Base-by-base conservation (phyloP, 2,113 vertebrate species). In the Burhinus bistriatus region DNA sequence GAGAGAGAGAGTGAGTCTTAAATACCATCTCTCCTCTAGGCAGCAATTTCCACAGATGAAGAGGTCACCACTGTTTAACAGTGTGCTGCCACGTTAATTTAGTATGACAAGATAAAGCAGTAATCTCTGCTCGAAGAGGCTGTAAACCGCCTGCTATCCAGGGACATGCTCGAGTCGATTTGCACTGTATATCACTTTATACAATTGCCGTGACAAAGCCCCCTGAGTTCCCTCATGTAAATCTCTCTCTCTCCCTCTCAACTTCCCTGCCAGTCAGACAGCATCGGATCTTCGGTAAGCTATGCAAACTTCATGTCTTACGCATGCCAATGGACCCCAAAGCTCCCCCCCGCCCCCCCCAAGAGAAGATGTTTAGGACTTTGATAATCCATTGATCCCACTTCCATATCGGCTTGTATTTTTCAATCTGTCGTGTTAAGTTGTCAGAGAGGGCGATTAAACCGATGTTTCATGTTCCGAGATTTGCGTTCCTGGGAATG, bases 21-120 rank as follows among this genome's bases (percentile, higher is more conserved):
- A 98, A 98, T 97, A 97, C 91, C 95, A 96, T 96, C 96, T 96
- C 97, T 98, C 96, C 98, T 97, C 97, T 83, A 97, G 97, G 97
- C 98, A 97, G 98, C 98, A 78, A 97, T 98, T 98, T 98, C 98
- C 98, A 97, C 98, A 98, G 98, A 99, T 99, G 99, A 99, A 99
- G 99, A 99, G 99, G 99, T 99, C 99, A 99, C 98, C 95, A 97
- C 98, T 98, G 98, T 98, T 98, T 98, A 98, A 98, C 98, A 93
- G 97, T 97, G 98, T 78, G 95, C 98, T 96, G 97, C 98, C 98
- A 98, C 98, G 98, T 98, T 99, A 99, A 99, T 99, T 99, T 98
- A 99, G 98, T 98, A 98, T 98, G 99, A 99, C 99, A 99, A 99
- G 99, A 99, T 99, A 99, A 99, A 99, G 98, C 99, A 98, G 98